These are phyloP conservation scores for Lepidothrix coronata DNA, from an alignment of 2,113 vertebrate genomes.

Conservation along the genomic window DNA sequence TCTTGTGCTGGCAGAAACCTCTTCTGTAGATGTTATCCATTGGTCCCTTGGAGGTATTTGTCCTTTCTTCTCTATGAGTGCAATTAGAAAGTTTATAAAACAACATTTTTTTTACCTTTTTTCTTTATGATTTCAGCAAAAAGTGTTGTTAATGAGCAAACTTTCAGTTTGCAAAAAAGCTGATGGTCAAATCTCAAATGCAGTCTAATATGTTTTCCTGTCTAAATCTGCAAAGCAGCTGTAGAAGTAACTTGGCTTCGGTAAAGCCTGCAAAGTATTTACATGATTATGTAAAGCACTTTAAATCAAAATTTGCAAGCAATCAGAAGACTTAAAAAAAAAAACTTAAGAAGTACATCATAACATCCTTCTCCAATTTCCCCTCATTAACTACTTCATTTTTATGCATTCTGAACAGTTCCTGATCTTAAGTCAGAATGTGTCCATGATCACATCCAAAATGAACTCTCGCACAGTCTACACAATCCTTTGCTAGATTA, in stretches of 20 bases:
- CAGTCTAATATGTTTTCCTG: background rate
- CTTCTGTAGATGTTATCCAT: background rate
- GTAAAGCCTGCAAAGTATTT: constrained; percentile 39
- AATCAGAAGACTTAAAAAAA: constrained; percentile 64
- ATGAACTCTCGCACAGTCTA: constrained; percentile 25
- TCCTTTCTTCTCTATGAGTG: background rate
- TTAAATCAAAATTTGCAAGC: constrained; percentile 65
- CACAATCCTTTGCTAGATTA: constrained; percentile 33
- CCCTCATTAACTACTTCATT: constrained; percentile 16
- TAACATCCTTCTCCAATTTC: constrained; percentile 64
- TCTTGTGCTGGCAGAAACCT: background rate
- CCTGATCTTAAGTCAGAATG: constrained; percentile 56
- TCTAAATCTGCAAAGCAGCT: constrained; percentile 30
- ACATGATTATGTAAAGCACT: constrained; percentile 55
- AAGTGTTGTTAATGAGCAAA: background rate
- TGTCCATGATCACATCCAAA: constrained; percentile 56
- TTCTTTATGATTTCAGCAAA: background rate
- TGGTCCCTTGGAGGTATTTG: background rate
- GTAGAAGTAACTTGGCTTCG: constrained; percentile 29
- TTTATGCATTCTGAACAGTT: constrained; percentile 50
- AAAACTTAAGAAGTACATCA: constrained; percentile 37
- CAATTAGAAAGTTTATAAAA: background rate
- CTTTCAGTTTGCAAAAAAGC: background rate
- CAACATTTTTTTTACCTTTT: background rate
- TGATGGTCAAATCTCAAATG: constrained; percentile 25